Evolutionary conservation across 2,888 invertebrate genomes (phyloP).

Genomic region (Maniola hyperantus): DNA sequence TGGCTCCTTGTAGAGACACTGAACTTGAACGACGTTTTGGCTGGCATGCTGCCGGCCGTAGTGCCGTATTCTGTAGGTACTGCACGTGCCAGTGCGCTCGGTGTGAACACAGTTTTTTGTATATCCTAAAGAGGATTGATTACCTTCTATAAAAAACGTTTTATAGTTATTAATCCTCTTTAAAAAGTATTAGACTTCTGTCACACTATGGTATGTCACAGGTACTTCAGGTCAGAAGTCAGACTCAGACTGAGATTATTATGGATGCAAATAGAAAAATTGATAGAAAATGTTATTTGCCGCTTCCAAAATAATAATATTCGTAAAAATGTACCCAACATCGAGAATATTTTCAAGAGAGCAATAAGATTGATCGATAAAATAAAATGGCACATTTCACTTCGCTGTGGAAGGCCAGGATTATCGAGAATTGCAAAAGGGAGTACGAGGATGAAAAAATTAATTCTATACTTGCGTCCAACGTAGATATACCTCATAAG

Average conservation of each 20-base stretch:
- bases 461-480: conserved; percentile 73
- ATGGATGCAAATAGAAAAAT: background rate
- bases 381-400: conserved; percentile 81
- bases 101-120: no score
- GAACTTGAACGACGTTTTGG: no score
- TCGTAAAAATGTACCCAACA: background rate
- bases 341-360: background rate
- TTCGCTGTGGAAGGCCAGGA: conserved; percentile 80
- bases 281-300: background rate
- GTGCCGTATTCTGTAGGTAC: no score
- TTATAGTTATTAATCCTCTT: background rate
- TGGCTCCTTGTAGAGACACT: no score
- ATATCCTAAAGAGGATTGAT: background rate
- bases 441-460: conserved; percentile 83
- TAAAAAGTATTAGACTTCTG: background rate
- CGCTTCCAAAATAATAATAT: background rate
- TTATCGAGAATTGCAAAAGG: conserved; percentile 72
- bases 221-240: no score
- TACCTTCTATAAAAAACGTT: background rate
- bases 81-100: no score
- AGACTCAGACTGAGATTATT: background rate
- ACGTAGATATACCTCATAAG: conserved; percentile 64
- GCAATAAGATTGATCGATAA: background rate
- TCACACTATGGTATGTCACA: background rate
- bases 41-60: no score